Conservation (phyloP, 2,888 invertebrate species). For the Pteria penguin region DNA sequence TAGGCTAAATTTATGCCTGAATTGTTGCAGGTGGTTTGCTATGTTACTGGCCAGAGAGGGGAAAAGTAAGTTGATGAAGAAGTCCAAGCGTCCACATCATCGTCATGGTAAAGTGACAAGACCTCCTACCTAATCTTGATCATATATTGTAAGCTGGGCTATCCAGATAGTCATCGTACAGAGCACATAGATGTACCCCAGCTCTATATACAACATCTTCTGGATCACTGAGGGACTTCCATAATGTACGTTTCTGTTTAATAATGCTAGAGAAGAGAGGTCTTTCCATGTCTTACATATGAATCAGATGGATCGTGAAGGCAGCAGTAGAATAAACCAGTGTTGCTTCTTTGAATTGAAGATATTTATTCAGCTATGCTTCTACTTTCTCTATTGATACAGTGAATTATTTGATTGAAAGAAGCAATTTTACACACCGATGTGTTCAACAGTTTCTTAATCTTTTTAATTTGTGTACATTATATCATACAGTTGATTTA, state of each 20-base stretch:
- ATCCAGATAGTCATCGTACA: too few species aligned
- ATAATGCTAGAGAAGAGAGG: too few species aligned
- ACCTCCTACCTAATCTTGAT: too few species aligned
- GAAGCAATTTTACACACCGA: not conserved
- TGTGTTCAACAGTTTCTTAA: not conserved
- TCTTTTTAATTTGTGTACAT: not conserved
- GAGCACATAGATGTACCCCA: not conserved
- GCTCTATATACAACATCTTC: too few species aligned
- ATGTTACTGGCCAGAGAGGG: slow-evolving; percentile 64
- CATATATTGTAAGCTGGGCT: too few species aligned
- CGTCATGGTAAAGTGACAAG: slow-evolving; percentile 55
- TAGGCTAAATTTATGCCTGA: slow-evolving; percentile 33
- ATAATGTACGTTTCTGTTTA: too few species aligned
- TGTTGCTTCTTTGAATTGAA: not conserved
- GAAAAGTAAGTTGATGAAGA: slow-evolving; percentile 65
- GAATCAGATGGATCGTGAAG: too few species aligned
- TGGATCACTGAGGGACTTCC: too few species aligned
- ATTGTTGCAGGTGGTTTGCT: slow-evolving; percentile 73
- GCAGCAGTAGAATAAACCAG: not conserved
- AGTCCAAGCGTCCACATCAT: slow-evolving; percentile 57
- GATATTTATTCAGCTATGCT: not conserved
- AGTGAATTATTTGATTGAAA: not conserved
- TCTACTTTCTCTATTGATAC: not conserved
- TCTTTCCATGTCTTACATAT: too few species aligned
- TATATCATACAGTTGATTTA: not conserved